Evolutionary conservation across 2,888 invertebrate species (phyloP).

Genomic region (Polymixis lichenea): DNA sequence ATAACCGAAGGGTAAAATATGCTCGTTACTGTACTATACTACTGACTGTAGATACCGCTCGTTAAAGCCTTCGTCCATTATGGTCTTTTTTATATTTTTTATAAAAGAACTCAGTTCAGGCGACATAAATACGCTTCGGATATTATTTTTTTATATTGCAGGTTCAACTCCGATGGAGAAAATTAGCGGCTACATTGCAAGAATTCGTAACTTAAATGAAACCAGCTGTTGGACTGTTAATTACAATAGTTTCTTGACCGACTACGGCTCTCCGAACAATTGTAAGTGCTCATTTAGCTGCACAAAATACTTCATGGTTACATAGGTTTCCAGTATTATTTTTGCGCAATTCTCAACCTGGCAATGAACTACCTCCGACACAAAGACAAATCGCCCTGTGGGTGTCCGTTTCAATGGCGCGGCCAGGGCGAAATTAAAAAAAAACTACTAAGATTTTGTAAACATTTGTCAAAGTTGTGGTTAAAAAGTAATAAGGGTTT

Average conservation of each 20-base stretch:
- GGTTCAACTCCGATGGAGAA: constrained; percentile 84
- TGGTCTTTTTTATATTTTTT: background rate
- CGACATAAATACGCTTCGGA: background rate
- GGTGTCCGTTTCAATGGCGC: too few relatives aligned
- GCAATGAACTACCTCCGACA: too few relatives aligned
- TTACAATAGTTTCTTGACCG: constrained; percentile 73
- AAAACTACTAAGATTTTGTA: too few relatives aligned
- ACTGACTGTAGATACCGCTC: background rate
- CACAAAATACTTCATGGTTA: background rate
- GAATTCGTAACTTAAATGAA: constrained; percentile 60
- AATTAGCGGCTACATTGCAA: constrained; percentile 81
- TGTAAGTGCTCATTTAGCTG: constrained; percentile 73
- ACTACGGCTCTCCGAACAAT: constrained; percentile 69
- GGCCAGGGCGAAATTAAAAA: too few relatives aligned
- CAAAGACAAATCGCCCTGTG: too few relatives aligned
- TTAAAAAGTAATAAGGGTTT: too few relatives aligned
- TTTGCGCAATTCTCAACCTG: too few relatives aligned
- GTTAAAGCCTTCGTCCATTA: background rate
- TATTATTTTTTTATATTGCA: constrained; percentile 60
- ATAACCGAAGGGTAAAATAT: background rate
- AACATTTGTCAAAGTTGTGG: too few relatives aligned
- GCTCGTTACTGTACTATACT: background rate
- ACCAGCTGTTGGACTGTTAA: constrained; percentile 72
- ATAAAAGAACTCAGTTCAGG: background rate
- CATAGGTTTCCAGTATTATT: background rate